phyloP scores from a whole-genome alignment of 2,113 vertebrate genomes.

The Cervus canadensis region DNA sequence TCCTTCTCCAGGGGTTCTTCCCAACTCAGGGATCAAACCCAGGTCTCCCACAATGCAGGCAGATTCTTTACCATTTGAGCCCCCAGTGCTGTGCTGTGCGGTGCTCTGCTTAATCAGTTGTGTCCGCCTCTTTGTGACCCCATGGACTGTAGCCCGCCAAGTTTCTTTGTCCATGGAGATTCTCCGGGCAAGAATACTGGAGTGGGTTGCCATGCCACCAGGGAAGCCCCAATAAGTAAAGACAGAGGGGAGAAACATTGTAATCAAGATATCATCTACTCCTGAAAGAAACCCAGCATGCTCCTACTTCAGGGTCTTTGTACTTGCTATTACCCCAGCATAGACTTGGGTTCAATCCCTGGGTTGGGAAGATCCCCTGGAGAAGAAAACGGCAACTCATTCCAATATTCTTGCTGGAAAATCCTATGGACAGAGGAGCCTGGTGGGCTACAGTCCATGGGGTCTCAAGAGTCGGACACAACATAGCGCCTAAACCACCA shows the following conservation, averaged over 20 bases:
- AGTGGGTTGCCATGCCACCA: neutral
- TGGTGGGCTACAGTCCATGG: neutral
- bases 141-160: neutral
- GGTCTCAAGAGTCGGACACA: neutral
- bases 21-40: neutral
- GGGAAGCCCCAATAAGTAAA: neutral
- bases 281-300: neutral
- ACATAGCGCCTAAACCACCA: neutral
- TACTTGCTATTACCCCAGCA: neutral
- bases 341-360: neutral
- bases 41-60: neutral
- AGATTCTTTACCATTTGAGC: neutral
- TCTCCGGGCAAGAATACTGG: neutral
- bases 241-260: neutral
- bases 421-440: neutral
- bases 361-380: neutral
- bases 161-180: neutral
- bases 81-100: neutral
- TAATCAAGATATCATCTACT: neutral
- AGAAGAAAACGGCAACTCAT: neutral
- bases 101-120: neutral
- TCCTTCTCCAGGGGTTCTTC: neutral
- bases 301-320: neutral
- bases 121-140: neutral
- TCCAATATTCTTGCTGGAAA: neutral